These are phyloP conservation scores for Probosciger aterrimus DNA, from an alignment of 2,113 vertebrate species.

Conservation along the genomic window DNA sequence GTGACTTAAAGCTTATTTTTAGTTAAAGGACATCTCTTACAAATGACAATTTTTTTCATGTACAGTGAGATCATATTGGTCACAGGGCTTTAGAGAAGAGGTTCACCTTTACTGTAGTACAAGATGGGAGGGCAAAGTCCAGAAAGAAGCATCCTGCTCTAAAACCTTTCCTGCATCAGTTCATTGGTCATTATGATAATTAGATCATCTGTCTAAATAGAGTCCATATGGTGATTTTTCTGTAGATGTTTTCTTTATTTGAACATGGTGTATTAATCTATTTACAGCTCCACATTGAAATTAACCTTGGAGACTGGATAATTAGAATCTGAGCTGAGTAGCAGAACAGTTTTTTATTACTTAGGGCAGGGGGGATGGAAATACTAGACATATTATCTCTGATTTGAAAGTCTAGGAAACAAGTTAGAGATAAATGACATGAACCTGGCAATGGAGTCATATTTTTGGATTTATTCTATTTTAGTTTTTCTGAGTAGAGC, in stretches of 20 bases:
- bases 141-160: constrained; percentile 43
- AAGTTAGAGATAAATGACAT: background rate
- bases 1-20: background rate
- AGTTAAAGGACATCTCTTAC: background rate
- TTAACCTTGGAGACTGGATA: constrained; percentile 48
- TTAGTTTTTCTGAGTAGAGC: background rate
- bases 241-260: constrained; percentile 65
- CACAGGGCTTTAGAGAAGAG: background rate
- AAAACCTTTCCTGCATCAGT: constrained; percentile 31
- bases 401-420: background rate
- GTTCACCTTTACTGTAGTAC: background rate
- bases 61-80: background rate
- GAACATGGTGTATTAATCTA: constrained; percentile 40
- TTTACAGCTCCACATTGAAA: constrained; percentile 40
- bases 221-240: constrained; percentile 58
- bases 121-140: constrained; percentile 41
- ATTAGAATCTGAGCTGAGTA: constrained; percentile 19
- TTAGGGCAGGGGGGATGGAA: background rate
- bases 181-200: constrained; percentile 51
- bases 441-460: background rate
- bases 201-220: constrained; percentile 61
- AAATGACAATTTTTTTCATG: background rate
- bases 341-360: background rate
- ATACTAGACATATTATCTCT: background rate
- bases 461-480: background rate